Percentiles rank a stretch among this genome's conserved stretches.
These are phyloP conservation scores for Stenchaetothrips biformis DNA, from an alignment of 2,888 invertebrate genomes.

Conservation along the genomic window DNA sequence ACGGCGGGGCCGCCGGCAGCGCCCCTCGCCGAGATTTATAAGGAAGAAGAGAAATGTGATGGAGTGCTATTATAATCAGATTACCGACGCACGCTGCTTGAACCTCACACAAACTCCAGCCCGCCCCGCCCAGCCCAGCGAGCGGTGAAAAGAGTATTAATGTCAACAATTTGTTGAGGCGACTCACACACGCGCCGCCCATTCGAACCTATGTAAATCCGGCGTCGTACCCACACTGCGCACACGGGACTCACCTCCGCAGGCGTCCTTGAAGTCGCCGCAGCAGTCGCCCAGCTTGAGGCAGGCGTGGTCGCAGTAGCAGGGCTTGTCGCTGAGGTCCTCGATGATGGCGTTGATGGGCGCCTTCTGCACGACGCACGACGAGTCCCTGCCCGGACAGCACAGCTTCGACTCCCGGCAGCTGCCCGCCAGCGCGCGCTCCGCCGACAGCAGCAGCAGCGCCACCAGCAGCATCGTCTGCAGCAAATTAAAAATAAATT, in stretches of 20 bases:
- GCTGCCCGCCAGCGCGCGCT: slow-evolving; percentile 52
- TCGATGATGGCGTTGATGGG: slow-evolving; percentile 78
- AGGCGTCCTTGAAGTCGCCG: slow-evolving; percentile 78
- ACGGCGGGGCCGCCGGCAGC: neutral
- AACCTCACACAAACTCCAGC: neutral
- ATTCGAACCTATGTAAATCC: slow-evolving; percentile 14
- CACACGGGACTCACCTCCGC: slow-evolving; percentile 64
- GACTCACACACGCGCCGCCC: neutral
- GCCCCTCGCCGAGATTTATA: neutral
- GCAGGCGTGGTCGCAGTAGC: slow-evolving; percentile 90
- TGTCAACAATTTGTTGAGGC: slow-evolving; percentile 19
- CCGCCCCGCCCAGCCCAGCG: neutral
- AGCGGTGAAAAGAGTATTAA: neutral
- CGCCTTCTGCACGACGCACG: slow-evolving; percentile 85
- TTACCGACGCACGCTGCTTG: neutral
- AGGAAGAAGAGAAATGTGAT: neutral
- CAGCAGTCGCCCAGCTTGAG: slow-evolving; percentile 85
- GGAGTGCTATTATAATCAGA: neutral
- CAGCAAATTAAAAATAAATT: too few relatives aligned
- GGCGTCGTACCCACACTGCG: too few relatives aligned
- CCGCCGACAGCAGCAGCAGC: neutral
- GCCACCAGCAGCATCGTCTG: neutral
- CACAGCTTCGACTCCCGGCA: slow-evolving; percentile 78
- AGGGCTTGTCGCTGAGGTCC: slow-evolving; percentile 76
- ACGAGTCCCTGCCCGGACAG: slow-evolving; percentile 81